phyloP scores from a whole-genome alignment of 2,797 vertebrate species.

The Xenentodon cancila region DNA sequence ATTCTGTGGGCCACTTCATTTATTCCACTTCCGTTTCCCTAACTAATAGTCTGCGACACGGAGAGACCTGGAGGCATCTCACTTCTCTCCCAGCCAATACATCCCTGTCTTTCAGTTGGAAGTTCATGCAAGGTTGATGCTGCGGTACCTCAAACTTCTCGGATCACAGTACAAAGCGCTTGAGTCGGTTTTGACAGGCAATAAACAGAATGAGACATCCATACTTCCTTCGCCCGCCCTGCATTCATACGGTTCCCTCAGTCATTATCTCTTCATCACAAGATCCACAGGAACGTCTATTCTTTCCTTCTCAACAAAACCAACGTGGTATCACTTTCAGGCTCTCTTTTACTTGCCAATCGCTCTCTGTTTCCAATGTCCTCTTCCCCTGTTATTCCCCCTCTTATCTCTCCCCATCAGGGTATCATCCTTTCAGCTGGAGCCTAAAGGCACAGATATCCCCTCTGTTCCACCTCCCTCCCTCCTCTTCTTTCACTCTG shows the following conservation, averaged over 20 bases:
- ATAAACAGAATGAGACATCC: constrained; percentile 60
- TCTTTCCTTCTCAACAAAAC: constrained; percentile 43
- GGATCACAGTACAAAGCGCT: constrained; percentile 65
- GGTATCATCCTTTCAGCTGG: constrained; percentile 70
- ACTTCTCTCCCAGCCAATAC: constrained; percentile 34
- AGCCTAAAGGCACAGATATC: constrained; percentile 64
- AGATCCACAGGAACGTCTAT: constrained; percentile 55
- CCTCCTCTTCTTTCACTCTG: constrained; percentile 62
- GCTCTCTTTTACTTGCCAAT: constrained; percentile 54
- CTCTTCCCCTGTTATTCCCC: constrained; percentile 49
- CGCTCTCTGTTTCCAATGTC: constrained; percentile 57
- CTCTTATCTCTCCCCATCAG: constrained; percentile 75
- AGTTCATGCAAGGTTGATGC: constrained; percentile 42
- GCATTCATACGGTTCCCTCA: constrained; percentile 40
- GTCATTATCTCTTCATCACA: constrained; percentile 61
- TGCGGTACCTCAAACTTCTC: constrained; percentile 44
- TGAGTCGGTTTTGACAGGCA: constrained; percentile 63
- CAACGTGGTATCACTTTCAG: constrained; percentile 55
- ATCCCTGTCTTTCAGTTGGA: constrained; percentile 27
- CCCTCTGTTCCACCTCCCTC: constrained; percentile 63
- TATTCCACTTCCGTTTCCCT: constrained; percentile 39
- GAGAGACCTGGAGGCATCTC: constrained; percentile 37
- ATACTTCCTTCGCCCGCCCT: constrained; percentile 47
- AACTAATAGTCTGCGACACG: constrained; percentile 40
- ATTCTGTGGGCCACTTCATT: constrained; percentile 58